A percentile compares a stretch with the other conserved stretches of the same genome.
Evolutionary conservation across 1,140 invertebrate species (phyloP).

Genomic region (Orchestia grillus): DNA sequence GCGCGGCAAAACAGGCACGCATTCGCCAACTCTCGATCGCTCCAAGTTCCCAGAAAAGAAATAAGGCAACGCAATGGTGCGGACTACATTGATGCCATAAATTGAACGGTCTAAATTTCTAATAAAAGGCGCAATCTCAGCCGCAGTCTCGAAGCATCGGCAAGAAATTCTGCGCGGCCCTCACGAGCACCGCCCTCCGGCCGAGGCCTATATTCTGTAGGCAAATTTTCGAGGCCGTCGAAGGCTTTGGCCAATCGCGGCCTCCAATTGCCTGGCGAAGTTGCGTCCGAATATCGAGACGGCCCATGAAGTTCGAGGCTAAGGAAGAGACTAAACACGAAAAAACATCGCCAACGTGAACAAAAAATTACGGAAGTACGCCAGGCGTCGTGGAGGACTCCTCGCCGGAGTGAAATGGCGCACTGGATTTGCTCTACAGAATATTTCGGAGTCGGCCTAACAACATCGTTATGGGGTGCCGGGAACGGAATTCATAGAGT

Average conservation of each 20-base stretch:
- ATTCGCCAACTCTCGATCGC: background rate
- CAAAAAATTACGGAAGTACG: too few relatives aligned
- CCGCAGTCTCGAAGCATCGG: background rate
- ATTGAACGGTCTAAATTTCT: conserved; percentile 9
- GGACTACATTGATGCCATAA: background rate
- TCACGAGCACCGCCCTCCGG: background rate
- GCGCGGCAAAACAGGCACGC: background rate
- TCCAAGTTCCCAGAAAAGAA: background rate
- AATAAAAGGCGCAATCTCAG: background rate
- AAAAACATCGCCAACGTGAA: background rate
- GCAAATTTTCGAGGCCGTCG: background rate
- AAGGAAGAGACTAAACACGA: background rate
- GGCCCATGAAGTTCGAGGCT: background rate
- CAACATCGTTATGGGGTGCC: too few relatives aligned
- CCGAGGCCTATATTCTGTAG: background rate
- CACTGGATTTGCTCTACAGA: too few relatives aligned
- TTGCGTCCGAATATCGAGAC: background rate
- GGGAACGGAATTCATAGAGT: too few relatives aligned
- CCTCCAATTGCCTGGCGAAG: background rate
- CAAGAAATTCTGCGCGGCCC: background rate
- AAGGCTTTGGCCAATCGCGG: background rate
- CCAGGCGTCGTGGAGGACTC: too few relatives aligned
- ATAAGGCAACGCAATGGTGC: background rate
- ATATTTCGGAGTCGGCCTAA: too few relatives aligned
- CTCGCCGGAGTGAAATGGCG: too few relatives aligned